phyloP scores from a whole-genome alignment of 2,888 invertebrate species.

The Scotopteryx bipunctaria region DNA sequence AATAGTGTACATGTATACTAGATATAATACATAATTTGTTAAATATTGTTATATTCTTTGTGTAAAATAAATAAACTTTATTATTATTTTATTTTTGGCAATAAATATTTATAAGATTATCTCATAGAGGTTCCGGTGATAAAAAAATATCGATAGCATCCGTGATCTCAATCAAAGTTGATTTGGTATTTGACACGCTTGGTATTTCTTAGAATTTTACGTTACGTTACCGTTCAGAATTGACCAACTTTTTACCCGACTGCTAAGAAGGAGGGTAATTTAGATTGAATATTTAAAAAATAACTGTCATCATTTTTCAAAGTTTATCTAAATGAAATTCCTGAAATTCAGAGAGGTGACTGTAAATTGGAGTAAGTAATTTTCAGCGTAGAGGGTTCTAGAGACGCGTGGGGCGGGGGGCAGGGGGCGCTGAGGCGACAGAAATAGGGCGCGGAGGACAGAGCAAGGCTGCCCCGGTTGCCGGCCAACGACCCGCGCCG shows the following conservation, averaged over 20 bases:
- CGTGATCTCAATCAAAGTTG: not conserved
- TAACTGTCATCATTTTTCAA: too few species aligned
- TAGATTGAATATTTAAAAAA: too few species aligned
- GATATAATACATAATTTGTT: too few species aligned
- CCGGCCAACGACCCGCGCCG: constrained; percentile 72
- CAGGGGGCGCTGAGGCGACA: constrained; percentile 73
- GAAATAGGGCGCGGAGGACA: constrained; percentile 83
- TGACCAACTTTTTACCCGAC: too few species aligned
- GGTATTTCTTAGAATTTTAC: not conserved
- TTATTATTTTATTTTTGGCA: too few species aligned
- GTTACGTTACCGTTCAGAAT: not conserved
- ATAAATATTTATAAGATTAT: not conserved
- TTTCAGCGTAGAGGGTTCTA: constrained; percentile 61
- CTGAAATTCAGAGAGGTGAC: constrained; percentile 36
- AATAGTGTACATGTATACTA: too few species aligned
- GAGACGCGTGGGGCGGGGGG: constrained; percentile 45
- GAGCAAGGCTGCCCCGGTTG: constrained; percentile 82
- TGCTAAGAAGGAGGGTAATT: too few species aligned
- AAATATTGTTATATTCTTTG: too few species aligned
- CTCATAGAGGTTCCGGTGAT: not conserved
- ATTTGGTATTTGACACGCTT: not conserved
- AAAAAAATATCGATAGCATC: not conserved
- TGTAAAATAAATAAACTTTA: too few species aligned
- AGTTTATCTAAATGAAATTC: constrained; percentile 28
- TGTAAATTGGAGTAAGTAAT: constrained; percentile 61